phyloP scores from a whole-genome alignment of 2,113 vertebrate species.

The Globicephala melas region DNA sequence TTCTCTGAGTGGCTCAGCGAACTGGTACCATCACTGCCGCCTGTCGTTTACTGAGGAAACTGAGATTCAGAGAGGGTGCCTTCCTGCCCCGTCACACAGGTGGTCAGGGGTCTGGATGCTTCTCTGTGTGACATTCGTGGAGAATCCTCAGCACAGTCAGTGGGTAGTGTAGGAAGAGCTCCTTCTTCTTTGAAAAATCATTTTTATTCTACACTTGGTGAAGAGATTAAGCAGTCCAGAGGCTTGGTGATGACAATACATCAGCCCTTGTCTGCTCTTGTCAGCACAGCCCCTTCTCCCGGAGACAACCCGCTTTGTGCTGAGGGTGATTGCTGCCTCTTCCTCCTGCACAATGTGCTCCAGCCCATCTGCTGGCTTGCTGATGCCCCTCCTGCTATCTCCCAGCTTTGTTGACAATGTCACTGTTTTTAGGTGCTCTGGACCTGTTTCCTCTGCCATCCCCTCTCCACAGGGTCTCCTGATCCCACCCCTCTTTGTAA shows the following conservation, averaged over 20 bases:
- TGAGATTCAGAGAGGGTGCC: not conserved
- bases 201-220: not conserved
- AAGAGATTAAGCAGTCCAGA: not conserved
- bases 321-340: not conserved
- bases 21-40: not conserved
- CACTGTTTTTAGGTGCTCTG: not conserved
- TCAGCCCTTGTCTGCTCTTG: not conserved
- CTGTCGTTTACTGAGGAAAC: not conserved
- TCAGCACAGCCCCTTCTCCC: too few relatives aligned
- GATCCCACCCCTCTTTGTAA: not conserved
- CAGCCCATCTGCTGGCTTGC: not conserved
- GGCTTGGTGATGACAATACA: not conserved
- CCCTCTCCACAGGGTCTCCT: not conserved
- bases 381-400: fast-evolving
- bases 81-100: too few relatives aligned
- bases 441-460: not conserved
- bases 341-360: too few relatives aligned
- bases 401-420: too few relatives aligned
- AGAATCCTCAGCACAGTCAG: not conserved
- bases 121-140: not conserved
- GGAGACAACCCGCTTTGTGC: not conserved
- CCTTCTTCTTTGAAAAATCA: not conserved
- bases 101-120: too few relatives aligned
- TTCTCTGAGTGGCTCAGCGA: too few relatives aligned
- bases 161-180: not conserved